These are phyloP conservation scores for Cotesia typhae DNA, from an alignment of 1,140 invertebrate genomes.

Conservation along the genomic window DNA sequence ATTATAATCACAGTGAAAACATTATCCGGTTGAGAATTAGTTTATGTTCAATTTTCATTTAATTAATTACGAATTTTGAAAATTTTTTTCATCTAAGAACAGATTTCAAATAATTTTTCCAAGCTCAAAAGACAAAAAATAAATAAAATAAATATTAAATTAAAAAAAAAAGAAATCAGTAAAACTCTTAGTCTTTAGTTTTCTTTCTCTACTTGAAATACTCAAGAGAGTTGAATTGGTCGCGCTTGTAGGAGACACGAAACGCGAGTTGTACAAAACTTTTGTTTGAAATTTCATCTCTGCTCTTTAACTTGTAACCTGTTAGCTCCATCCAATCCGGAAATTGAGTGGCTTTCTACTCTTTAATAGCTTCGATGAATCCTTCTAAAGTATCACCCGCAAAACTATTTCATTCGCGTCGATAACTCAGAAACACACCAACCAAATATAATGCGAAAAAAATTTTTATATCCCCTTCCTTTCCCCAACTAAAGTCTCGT, in stretches of 20 bases:
- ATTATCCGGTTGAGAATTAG: no score
- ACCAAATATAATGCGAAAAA: no score
- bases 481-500: no score
- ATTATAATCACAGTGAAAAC: no score
- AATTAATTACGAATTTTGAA: no score
- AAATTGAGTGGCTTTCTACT: conserved; percentile 30
- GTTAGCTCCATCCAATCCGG: conserved; percentile 28
- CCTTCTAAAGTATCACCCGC: conserved; percentile 3
- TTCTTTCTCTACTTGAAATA: background rate
- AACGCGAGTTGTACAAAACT: conserved; percentile 4
- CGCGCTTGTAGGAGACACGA: conserved; percentile 21
- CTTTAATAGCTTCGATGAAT: conserved; percentile 31
- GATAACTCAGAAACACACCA: no score
- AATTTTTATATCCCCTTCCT: no score
- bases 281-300: conserved; percentile 34
- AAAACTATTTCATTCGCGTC: background rate
- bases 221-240: background rate
- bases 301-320: conserved; percentile 11
- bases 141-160: conserved; percentile 5
- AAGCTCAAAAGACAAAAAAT: background rate
- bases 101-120: background rate
- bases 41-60: no score
- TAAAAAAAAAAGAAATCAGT: background rate
- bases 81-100: no score
- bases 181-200: background rate